Conservation (phyloP, 2,113 vertebrate species). For the Perognathus longimembris region DNA sequence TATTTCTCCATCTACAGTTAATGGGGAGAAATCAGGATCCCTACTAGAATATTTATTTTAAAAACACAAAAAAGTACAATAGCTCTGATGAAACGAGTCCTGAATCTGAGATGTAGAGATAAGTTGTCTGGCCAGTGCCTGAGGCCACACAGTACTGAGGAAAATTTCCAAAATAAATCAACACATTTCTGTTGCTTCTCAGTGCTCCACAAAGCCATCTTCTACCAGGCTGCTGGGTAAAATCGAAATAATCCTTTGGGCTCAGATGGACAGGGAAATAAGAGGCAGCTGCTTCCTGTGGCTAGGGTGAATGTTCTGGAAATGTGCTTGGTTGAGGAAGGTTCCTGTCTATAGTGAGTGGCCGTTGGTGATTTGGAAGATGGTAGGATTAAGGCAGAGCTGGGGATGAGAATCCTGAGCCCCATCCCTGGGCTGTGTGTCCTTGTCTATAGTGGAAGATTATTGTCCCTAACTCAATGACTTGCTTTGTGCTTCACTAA, state of each 20-base stretch:
- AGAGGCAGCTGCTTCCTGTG: background rate
- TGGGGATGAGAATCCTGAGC: background rate
- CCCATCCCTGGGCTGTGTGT: background rate
- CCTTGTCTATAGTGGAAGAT: background rate
- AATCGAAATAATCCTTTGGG: background rate
- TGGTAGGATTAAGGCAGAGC: background rate
- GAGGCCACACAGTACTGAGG: background rate
- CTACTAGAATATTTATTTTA: background rate
- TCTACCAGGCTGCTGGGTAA: background rate
- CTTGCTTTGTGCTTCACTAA: background rate
- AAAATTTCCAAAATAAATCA: background rate
- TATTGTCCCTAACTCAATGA: rapidly evolving
- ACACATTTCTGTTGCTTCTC: background rate
- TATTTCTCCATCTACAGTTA: background rate
- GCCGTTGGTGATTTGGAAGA: background rate
- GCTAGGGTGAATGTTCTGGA: background rate
- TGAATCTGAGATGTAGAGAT: too few relatives aligned
- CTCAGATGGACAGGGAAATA: background rate
- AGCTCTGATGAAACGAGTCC: background rate
- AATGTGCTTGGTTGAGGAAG: background rate
- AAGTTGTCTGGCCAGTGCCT: background rate
- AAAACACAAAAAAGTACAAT: background rate
- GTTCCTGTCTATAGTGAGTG: background rate
- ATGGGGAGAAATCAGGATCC: background rate
- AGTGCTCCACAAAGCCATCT: background rate